Evolutionary conservation across 2,113 vertebrate genomes (phyloP), one percentile per base, ranked within the genome.

Genomic region (Brienomyrus longianalis): DNA sequence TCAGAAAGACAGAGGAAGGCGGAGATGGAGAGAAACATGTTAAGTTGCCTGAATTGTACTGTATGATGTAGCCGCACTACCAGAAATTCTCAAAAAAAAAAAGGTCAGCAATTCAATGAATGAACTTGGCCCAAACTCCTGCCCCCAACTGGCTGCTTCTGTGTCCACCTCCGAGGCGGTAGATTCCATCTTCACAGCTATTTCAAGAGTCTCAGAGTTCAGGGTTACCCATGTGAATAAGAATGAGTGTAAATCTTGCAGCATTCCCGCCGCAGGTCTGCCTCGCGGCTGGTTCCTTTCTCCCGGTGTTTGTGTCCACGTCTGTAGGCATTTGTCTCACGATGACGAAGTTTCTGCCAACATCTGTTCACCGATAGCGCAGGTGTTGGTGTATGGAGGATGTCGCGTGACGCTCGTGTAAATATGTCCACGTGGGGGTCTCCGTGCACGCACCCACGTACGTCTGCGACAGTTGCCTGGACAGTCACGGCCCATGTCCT

Each of bases 31-130:
- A 3, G 83, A 88, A 85, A 56, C 21, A n/a, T 59, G n/a, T 59
- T 45, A 45, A 9, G 93, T 95, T 96, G 96, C 96, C 96, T 95
- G 95, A 97, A 96, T 97, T 97, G 96, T 97, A 96, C 97, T 97
- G 97, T 97, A 97, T 96, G 97, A 97, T 96, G 97, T 97, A 97
- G 96, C 95, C 96, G 95, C 96, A 97, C 96, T 97, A 97, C 96
- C 96, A 96, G 96, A 97, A 95, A 96, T 96, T 96, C 95, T 95
- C 96, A 54, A 54, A 47, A 95, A 59, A 85, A 77, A 51, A 74
- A 35, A 95, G 97, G 96, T 97, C 96, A 97, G 96, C 97, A 95
- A 96, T 96, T 96, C 95, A n/a, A 93, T 88, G 96, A n/a, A 93
- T 88, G 96, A 96, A 93, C 43, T 74, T 74, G 19, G n/a, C 48